Conservation (phyloP, 2,113 vertebrate species). For the Rhegmatorhina hoffmannsi region DNA sequence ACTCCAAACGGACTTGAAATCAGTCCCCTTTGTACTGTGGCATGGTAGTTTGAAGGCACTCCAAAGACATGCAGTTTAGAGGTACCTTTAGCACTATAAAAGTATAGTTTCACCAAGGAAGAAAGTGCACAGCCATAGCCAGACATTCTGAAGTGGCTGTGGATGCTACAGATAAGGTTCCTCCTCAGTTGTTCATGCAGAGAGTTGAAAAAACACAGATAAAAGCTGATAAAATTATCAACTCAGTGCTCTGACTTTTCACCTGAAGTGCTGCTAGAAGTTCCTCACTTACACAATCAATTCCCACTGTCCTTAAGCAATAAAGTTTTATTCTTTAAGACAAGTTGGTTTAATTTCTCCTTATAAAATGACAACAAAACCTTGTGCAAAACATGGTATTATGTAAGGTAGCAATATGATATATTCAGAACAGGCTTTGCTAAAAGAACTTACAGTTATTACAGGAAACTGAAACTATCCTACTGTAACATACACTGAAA, state of each 20-base stretch:
- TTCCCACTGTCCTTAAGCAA: background rate
- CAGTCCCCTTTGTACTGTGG: background rate
- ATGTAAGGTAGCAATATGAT: background rate
- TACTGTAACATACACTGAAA: background rate
- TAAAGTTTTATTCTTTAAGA: background rate
- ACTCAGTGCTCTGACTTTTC: background rate
- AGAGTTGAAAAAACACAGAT: background rate
- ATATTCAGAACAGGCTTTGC: background rate
- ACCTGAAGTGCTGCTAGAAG: background rate
- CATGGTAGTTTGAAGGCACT: background rate
- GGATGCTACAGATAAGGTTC: background rate
- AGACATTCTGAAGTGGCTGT: background rate
- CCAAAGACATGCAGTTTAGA: background rate
- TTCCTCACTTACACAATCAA: background rate
- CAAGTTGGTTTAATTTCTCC: background rate
- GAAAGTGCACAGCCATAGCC: background rate
- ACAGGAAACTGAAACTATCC: background rate
- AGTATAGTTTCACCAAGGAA: background rate
- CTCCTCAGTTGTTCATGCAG: background rate
- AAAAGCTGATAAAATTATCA: background rate
- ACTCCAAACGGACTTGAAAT: background rate
- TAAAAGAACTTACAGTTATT: background rate
- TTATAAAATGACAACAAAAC: background rate
- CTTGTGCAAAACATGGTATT: background rate
- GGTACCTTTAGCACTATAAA: fast-evolving